Conservation (phyloP, 2,797 vertebrate species). For the Cyclura pinguis region DNA sequence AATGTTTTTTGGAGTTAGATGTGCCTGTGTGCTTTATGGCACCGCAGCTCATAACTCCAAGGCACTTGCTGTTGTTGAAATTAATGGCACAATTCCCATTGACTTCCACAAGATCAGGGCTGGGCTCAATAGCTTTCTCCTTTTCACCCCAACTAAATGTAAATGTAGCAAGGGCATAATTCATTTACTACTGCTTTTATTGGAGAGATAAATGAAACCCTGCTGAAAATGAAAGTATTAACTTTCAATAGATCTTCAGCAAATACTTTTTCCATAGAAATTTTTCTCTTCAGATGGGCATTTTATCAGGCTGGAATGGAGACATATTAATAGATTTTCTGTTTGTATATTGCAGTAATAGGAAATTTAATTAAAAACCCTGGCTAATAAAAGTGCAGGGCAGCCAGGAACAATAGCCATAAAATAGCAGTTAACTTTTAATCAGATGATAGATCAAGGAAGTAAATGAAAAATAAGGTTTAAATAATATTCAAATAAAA, state of each 20-base stretch:
- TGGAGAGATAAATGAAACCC: conserved; percentile 26
- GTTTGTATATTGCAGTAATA: conserved; percentile 53
- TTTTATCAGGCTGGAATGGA: conserved; percentile 54
- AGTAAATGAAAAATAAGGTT: conserved; percentile 41
- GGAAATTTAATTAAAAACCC: conserved; percentile 62
- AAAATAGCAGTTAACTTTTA: conserved; percentile 50
- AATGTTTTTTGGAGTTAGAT: conserved; percentile 34
- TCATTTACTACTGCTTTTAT: background rate
- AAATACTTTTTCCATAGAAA: conserved; percentile 43
- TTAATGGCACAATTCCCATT: conserved; percentile 16
- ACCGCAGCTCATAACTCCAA: conserved; percentile 11
- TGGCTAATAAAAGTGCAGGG: conserved; percentile 52
- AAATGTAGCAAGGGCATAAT: conserved; percentile 4
- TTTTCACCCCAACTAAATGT: conserved; percentile 32
- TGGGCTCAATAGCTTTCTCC: conserved; percentile 37
- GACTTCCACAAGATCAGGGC: conserved; percentile 7
- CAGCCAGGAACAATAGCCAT: conserved; percentile 34
- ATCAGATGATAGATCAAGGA: conserved; percentile 39
- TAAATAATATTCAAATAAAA: conserved; percentile 33
- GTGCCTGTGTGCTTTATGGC: conserved; percentile 26
- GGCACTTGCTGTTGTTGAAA: background rate
- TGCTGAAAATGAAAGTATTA: conserved; percentile 32
- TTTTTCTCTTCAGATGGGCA: conserved; percentile 29
- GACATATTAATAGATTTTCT: conserved; percentile 49
- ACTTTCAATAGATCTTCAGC: conserved; percentile 26